Evolutionary conservation across 2,797 vertebrate species (phyloP), one percentile per base, ranked within the genome.

Genomic region (Falco cherrug): DNA sequence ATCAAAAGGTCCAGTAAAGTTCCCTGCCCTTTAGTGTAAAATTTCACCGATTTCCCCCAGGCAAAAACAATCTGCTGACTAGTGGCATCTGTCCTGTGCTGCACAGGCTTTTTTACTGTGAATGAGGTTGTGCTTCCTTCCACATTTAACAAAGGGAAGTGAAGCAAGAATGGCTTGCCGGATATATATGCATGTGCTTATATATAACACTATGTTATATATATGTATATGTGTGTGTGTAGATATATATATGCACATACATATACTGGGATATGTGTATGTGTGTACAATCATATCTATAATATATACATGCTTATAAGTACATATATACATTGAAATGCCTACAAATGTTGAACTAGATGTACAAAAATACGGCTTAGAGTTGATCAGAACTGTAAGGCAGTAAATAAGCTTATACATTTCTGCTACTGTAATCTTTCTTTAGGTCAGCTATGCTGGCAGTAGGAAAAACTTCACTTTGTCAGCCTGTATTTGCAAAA

Each of bases 21-120:
- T 97, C 89, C 51, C 85, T 96, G 73, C 70, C 90, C 86, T 96
- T 96, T 89, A 80, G 74, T 67, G 61, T 84, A 83, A 87, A 91
- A 92, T 96, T 95, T 94, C 85, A 90, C 22, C 53, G 25, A 3
- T 80, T 93, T 87, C 86, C 73, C 87, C 82, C 80, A 94, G 92
- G 84, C 74, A 86, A 82, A 87, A 90, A 3, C 76, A 91, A 83
- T 80, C 80, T 94, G 87, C 91, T 96, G 88, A 91, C 67, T 93
- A n/a, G 61, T 83, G 73, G 50, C 83, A 85, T 94, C 74, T 94
- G 84, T 39, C 75, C 60, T 39, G 63, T 73, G 28, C 57, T 86
- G 48, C 51, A 35, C 37, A 31, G 63, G 24, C 89, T 92, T 54
- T 70, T 93, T 88, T 81, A 60, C 64, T 87, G 25, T 57, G 68